phyloP scores from a whole-genome alignment of 2,113 vertebrate species.

The Oreochromis niloticus region DNA sequence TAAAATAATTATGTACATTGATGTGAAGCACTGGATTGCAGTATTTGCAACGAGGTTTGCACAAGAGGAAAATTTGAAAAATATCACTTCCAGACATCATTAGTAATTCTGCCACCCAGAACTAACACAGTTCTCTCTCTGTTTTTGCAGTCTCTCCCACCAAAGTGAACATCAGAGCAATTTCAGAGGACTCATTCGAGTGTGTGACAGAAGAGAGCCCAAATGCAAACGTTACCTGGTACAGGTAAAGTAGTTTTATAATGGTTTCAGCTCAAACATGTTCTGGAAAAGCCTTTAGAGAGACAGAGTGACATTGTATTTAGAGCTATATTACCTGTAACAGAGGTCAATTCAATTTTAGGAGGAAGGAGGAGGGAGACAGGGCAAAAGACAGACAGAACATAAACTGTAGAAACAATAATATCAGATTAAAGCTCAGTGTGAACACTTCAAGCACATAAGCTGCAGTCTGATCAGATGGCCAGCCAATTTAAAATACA shows the following conservation, averaged over 20 bases:
- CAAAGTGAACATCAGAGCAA: not conserved
- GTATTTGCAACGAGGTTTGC: not conserved
- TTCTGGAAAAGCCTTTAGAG: not conserved
- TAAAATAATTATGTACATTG: not conserved
- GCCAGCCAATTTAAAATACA: not conserved
- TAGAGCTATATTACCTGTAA: not conserved
- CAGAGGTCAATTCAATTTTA: not conserved
- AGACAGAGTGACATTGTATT: not conserved
- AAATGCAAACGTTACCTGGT: slow-evolving; percentile 35
- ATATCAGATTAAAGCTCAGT: not conserved
- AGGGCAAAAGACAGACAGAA: not conserved
- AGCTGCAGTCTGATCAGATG: not conserved
- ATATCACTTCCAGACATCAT: not conserved
- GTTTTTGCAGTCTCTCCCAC: not conserved
- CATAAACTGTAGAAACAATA: not conserved
- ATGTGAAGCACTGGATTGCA: not conserved
- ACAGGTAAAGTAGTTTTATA: slow-evolving; percentile 31
- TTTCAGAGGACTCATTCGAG: not conserved
- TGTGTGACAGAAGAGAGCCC: slow-evolving; percentile 45
- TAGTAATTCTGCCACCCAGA: not conserved
- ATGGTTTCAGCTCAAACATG: not conserved
- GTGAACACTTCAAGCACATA: not conserved
- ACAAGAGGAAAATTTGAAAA: not conserved
- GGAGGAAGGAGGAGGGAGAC: not conserved
- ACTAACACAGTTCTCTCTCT: not conserved